These are phyloP conservation scores for Periplaneta americana DNA, from an alignment of 1,140 invertebrate genomes.

Conservation along the genomic window DNA sequence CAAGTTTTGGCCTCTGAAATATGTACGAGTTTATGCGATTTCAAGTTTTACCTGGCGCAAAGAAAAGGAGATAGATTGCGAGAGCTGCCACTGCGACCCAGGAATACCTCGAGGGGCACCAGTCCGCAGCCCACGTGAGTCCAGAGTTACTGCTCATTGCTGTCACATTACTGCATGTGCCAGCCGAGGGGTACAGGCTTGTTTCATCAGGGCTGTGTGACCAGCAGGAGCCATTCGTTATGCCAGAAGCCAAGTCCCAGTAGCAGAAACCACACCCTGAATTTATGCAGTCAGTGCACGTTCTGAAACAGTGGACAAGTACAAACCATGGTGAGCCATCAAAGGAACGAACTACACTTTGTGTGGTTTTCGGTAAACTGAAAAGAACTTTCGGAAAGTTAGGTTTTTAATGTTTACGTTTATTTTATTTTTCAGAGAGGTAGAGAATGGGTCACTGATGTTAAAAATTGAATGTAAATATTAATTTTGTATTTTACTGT, in stretches of 20 bases:
- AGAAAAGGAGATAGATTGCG: conserved; percentile 16
- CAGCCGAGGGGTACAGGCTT: not conserved
- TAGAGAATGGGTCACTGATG: too few species aligned
- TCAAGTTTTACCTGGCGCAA: conserved; percentile 17
- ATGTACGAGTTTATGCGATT: not conserved
- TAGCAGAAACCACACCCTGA: conserved; percentile 16
- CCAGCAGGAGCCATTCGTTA: conserved; percentile 14
- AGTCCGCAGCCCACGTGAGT: conserved; percentile 5
- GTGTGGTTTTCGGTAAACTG: too few species aligned
- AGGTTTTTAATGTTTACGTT: too few species aligned
- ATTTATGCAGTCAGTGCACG: conserved; percentile 10
- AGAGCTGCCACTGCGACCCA: conserved; percentile 15
- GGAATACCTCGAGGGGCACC: conserved; percentile 17
- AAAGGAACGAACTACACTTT: too few species aligned
- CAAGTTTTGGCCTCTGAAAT: not conserved
- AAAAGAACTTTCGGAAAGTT: too few species aligned
- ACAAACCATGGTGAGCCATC: too few species aligned
- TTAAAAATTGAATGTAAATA: too few species aligned
- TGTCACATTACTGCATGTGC: conserved; percentile 5
- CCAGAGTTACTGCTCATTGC: not conserved
- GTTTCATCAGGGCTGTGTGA: not conserved
- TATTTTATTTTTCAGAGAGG: too few species aligned
- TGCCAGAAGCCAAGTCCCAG: not conserved
- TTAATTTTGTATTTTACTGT: too few species aligned
- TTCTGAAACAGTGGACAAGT: conserved; percentile 6